phyloP scores from a whole-genome alignment of 2,888 invertebrate species.

The Nycteola revayana region DNA sequence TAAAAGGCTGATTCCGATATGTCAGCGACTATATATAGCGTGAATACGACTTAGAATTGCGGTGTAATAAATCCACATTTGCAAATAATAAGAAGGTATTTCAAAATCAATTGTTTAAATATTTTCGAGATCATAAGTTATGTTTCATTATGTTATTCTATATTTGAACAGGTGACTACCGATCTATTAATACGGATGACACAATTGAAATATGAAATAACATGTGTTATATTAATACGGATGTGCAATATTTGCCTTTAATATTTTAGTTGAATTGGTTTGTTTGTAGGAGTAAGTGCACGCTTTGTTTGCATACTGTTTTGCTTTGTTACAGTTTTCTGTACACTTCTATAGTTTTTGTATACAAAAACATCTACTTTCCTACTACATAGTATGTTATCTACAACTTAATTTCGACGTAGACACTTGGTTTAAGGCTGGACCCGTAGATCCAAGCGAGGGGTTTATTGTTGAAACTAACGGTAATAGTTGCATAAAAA shows the following conservation, averaged over 20 bases:
- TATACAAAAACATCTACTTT: no score
- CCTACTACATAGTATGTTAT: no score
- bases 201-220: slow-evolving; percentile 38
- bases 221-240: slow-evolving; percentile 27
- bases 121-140: slow-evolving; percentile 15
- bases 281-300: no score
- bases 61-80: slow-evolving; percentile 5
- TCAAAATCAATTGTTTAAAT: slow-evolving; percentile 46
- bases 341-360: no score
- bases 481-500: no score
- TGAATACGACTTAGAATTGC: slow-evolving; percentile 3
- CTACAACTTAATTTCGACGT: no score
- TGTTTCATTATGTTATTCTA: slow-evolving; percentile 22
- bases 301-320: no score
- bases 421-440: no score
- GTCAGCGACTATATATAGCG: slow-evolving; percentile 16
- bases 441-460: no score
- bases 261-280: slow-evolving; percentile 8
- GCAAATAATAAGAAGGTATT: slow-evolving; percentile 26
- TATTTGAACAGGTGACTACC: slow-evolving; percentile 53
- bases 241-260: slow-evolving; percentile 12
- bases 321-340: no score
- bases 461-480: no score
- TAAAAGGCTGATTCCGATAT: slow-evolving; percentile 1
- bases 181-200: slow-evolving; percentile 60